Conservation (phyloP, 2,113 vertebrate genomes). For the Periophthalmus modestus region DNA sequence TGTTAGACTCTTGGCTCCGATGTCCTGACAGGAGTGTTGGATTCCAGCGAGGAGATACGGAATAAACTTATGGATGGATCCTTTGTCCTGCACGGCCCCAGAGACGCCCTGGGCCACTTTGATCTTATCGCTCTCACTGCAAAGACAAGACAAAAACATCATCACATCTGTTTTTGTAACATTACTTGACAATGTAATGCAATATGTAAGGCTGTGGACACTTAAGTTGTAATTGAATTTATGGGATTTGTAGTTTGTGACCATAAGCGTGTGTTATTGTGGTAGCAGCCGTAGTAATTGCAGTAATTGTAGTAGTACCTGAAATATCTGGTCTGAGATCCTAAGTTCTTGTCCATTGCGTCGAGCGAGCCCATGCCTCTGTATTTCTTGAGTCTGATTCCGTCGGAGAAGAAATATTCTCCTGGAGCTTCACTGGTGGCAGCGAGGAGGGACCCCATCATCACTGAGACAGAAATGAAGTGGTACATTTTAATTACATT, state of each 20-base stretch:
- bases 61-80: constrained; percentile 97
- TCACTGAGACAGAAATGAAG: constrained; percentile 74
- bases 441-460: constrained; percentile 98
- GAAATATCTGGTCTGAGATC: constrained; percentile 96
- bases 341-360: constrained; percentile 98
- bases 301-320: background rate
- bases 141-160: background rate
- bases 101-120: constrained; percentile 98
- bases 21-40: constrained; percentile 97
- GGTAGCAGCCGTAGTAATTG: too few species aligned
- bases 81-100: constrained; percentile 96
- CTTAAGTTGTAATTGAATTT: too few species aligned
- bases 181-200: background rate
- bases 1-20: constrained; percentile 93
- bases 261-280: too few species aligned
- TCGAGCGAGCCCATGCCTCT: constrained; percentile 97
- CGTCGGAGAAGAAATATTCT: constrained; percentile 98
- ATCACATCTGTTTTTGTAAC: background rate
- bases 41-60: constrained; percentile 95
- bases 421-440: constrained; percentile 95
- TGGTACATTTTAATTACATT: background rate
- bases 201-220: too few species aligned
- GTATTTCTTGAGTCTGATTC: constrained; percentile 96
- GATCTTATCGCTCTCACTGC: constrained; percentile 95
- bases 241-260: too few species aligned